Base-by-base conservation (phyloP, 2,797 vertebrate species). In the Hipposideros larvatus region DNA sequence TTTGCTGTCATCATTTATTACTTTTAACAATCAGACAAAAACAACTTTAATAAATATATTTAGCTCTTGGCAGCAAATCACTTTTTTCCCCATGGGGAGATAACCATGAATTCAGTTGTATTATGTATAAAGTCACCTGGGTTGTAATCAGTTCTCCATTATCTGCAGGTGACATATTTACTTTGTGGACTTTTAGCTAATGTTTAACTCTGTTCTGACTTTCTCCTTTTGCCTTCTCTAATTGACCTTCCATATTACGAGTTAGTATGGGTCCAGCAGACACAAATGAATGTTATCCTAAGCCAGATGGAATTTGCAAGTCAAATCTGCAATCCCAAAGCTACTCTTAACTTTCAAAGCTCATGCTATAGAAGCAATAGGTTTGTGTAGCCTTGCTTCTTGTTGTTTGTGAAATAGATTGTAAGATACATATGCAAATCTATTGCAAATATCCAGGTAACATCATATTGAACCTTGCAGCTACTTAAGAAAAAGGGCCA, bases 131-230 rank as follows among this genome's bases (percentile, higher is more conserved):
- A 41, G 48, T 65, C 26, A 28, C 37, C 37, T 51, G 10, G 21
- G 43, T 48, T 37, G 22, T 26, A 4, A 51, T 66, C 26, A 46
- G n/a, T 43, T 11, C 18, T 73, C 24, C 13, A 7, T 73, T 57
- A 51, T 53, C 55, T 94, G 18, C 31, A 46, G 31, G 53, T n/a
- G 19, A 13, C 26, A 37, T 57, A 14, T 82, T 85, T 91, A 57
- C 28, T n/a, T 87, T 51, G 48, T 78, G 74, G 15, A 51, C 15
- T 31, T 57, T 41, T 11, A 66, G 65, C 26, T 21, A 28, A 66
- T 82, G 82, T 90, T 92, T 48, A 61, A 91, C 48, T 70, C 24
- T 59, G 28, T 34, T 91, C n/a, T 66, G n/a, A 55, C 55, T 74
- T 83, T 74, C 22, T 79, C 61, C 28, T 55, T 37, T 37, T 63